Evolutionary conservation across 2,113 vertebrate species (phyloP), one percentile per base, ranked within the genome.

Genomic region (Ailuropoda melanoleuca): DNA sequence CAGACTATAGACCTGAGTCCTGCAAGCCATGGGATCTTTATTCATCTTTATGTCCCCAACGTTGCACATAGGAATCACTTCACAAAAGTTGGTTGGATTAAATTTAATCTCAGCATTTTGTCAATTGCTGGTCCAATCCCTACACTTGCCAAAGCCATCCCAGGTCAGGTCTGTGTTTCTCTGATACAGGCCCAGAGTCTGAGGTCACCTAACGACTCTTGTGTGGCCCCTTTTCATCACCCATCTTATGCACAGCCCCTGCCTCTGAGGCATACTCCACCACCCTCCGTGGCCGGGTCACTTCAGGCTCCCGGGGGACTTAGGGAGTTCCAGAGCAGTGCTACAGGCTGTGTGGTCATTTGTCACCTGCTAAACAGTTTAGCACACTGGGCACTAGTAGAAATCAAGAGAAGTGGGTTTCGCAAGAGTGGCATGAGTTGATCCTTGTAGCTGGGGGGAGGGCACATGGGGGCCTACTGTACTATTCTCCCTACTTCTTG

Each of bases 81-180:
- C 21, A 74, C 18, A 56, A 72, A 97, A 87, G 39, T 78, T 78
- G 11, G 18, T 68, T 50, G 46, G 85, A 70, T 83, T 94, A 34
- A 55, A 70, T 88, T 62, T 84, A 75, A 84, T 77, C 34, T 95
- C 50, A 43, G 12, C 18, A 50, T 89, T 82, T 93, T 92, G 46
- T 93, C 17, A 13, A 31, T 95, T 97, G 96, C 70, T 88, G 81
- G 17, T 85, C 70, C 81, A 80, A 81, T 83, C 53, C 55, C 43
- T 48, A 72, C 66, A 70, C 60, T 72, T 90, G 4, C n/a, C 83
- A 62, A 60, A 92, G 34, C 82, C 48, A 81, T 88, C 77, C 43
- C 37, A 77, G 55, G 64, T 75, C 62, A 70, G 80, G 17, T 96
- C 37, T 95, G n/a, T 75, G 18, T 97, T 82, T 90, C n/a, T 91